Evolutionary conservation across 1,140 invertebrate genomes (phyloP).

Genomic region (Paracyclopina nana): DNA sequence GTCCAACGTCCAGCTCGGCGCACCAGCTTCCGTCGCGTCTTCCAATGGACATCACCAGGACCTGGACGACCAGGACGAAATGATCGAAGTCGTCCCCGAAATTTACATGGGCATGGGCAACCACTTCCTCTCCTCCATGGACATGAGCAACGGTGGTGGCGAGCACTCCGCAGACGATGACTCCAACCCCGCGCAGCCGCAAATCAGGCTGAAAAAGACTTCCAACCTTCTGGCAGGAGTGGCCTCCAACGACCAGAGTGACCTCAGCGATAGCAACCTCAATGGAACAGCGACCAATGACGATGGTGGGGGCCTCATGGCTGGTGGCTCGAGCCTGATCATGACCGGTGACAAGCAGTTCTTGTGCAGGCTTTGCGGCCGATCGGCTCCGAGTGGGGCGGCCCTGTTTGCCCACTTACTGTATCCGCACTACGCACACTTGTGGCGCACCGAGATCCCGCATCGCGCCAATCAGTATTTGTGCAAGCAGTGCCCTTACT

Average conservation of each 20-base stretch:
- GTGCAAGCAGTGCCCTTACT: slow-evolving; percentile 6
- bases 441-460: slow-evolving; percentile 4
- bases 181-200: too few species aligned
- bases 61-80: slow-evolving; percentile 3
- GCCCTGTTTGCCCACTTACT: slow-evolving; percentile 10
- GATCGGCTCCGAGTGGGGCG: not conserved
- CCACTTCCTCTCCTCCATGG: slow-evolving; percentile 10
- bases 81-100: slow-evolving; percentile 5
- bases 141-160: too few species aligned
- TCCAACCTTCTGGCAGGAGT: too few species aligned
- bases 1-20: not conserved
- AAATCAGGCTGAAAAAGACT: too few species aligned
- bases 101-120: not conserved
- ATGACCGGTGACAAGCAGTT: too few species aligned
- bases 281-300: too few species aligned
- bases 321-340: too few species aligned
- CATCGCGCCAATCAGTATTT: not conserved
- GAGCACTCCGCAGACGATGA: too few species aligned
- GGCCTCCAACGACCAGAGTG: too few species aligned
- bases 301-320: too few species aligned
- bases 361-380: slow-evolving; percentile 3
- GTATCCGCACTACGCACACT: slow-evolving; percentile 11
- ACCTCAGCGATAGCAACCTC: too few species aligned
- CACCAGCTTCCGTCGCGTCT: not conserved
- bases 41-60: not conserved